Conservation (phyloP, 2,113 vertebrate genomes). For the Nestor notabilis region DNA sequence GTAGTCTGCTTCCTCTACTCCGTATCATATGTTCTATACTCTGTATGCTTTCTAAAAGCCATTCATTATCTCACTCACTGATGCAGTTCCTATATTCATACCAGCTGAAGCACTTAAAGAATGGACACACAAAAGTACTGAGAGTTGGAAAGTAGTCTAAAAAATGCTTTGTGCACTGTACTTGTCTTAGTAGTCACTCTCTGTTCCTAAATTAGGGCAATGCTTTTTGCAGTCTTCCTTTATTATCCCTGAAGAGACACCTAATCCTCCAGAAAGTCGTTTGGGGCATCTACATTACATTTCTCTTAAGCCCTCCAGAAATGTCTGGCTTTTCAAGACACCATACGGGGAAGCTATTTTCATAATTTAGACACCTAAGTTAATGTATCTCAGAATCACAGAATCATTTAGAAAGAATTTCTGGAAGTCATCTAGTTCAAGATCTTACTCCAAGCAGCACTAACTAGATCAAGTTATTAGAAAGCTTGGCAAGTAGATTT, state of each 20-base stretch:
- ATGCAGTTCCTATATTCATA: neutral
- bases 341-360: neutral
- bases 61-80: neutral
- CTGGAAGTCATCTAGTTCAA: neutral
- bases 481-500: neutral
- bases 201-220: neutral
- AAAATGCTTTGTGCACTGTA: neutral
- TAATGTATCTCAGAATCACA: neutral
- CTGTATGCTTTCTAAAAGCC: neutral
- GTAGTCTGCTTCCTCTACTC: neutral
- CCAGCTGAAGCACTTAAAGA: neutral
- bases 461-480: neutral
- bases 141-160: neutral
- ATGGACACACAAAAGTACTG: neutral
- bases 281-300: neutral
- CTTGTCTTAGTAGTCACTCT: neutral
- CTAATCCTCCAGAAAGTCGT: neutral
- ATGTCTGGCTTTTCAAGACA: neutral
- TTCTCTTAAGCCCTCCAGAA: neutral
- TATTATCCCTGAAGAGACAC: neutral
- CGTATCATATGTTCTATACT: neutral
- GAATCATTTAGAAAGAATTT: neutral
- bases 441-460: neutral
- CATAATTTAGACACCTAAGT: neutral
- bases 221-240: neutral